Conservation (phyloP, 2,888 invertebrate species). For the Trichopria drosophilae region DNA sequence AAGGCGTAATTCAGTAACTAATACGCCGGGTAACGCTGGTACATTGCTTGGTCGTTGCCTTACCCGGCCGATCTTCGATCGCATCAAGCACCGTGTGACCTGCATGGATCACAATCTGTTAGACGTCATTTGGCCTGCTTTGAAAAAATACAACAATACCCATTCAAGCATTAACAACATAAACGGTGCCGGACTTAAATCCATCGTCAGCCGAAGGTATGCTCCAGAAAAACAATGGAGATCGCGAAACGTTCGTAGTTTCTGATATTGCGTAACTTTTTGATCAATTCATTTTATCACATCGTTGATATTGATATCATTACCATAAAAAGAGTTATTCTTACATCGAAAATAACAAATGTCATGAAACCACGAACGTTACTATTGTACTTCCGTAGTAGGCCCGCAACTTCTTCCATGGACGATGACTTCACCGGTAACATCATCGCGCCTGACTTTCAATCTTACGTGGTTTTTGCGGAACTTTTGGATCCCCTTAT, state of each 20-base stretch:
- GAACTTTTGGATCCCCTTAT: conserved; percentile 83
- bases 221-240: too few species aligned
- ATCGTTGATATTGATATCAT: too few species aligned
- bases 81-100: conserved; percentile 75
- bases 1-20: conserved; percentile 61
- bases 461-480: conserved; percentile 80
- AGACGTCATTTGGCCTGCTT: conserved; percentile 87
- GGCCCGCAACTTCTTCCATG: conserved; percentile 29
- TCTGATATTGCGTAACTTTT: too few species aligned
- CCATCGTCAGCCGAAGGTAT: too few species aligned
- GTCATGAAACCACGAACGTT: too few species aligned
- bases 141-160: conserved; percentile 71
- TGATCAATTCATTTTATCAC: too few species aligned
- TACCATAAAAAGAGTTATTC: too few species aligned
- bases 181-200: conserved; percentile 71
- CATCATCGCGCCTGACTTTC: conserved; percentile 82
- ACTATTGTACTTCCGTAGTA: too few species aligned
- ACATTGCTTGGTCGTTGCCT: conserved; percentile 74
- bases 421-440: conserved; percentile 71
- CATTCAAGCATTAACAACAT: conserved; percentile 78
- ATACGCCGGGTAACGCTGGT: conserved; percentile 63
- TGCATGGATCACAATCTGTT: conserved; percentile 84
- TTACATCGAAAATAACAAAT: too few species aligned
- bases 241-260: too few species aligned
- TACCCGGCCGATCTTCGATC: conserved; percentile 73